Base-by-base conservation (phyloP, 2,113 vertebrate genomes). In the Pachycephala philippinensis region DNA sequence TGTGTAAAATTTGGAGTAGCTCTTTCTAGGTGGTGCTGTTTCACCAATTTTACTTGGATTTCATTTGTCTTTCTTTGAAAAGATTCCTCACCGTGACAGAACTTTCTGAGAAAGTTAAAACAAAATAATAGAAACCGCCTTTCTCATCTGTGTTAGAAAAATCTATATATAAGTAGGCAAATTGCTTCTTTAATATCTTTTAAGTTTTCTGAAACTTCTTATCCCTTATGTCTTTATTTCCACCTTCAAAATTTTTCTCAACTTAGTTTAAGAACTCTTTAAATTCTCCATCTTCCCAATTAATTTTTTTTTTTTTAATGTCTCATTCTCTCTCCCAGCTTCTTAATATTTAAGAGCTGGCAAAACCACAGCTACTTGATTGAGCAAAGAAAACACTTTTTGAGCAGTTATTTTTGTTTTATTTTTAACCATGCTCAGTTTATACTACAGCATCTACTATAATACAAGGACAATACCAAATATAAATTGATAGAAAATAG, bases 351-450 rank as follows among this genome's bases (percentile, higher is more conserved):
- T 44, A 65, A 66, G 42, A 68, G 1, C 18, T 82, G 35, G 35
- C 31, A 71, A 91, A 93, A 42, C 2, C 22, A 33, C 13, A 27
- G 10, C 26, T 77, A 57, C 23, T 57, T 76, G 50, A 66, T 7
- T 56, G 14, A 60, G 4, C 33, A 57, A 63, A 14, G 17, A 45
- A 7, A 45, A 7, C 4, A 12, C n/a, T 53, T 15, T 88, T 65
- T 49, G 5, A 0, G 0, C 39, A 8, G 0, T 21, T 47, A 9
- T 27, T 52, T 64, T 31, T 24, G 2, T 20, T 91, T 47, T 11
- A 3, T 17, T 78, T 95, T 90, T 26, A 68, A 59, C 5, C 13
- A 13, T 59, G 2, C 3, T 59, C 8, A 0, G 8, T 49, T 76
- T 80, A 52, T 47, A 15, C 7, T 70, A 7, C 7, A 63, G 2